Conservation (phyloP, 2,113 vertebrate genomes). For the Ochotona princeps region DNA sequence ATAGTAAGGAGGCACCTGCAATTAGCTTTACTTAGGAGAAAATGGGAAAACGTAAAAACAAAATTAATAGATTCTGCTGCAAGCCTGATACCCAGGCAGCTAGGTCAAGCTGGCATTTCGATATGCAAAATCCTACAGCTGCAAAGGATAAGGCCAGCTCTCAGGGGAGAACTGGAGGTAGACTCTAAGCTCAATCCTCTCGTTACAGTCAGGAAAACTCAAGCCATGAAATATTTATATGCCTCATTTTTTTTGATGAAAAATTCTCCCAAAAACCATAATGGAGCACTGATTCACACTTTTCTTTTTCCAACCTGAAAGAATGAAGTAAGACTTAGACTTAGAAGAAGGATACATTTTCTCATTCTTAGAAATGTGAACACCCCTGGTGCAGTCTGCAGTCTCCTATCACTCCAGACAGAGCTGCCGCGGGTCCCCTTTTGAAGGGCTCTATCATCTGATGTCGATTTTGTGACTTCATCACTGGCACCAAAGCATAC, state of each 20-base stretch:
- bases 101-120: conserved; percentile 59
- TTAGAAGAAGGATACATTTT: conserved; percentile 3
- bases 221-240: conserved; percentile 62
- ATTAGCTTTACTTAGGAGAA: conserved; percentile 8
- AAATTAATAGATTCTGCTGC: conserved; percentile 45
- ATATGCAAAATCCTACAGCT: conserved; percentile 64
- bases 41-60: conserved; percentile 1
- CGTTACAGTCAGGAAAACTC: conserved; percentile 51
- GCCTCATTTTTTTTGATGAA: conserved; percentile 36
- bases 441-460: background rate
- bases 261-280: background rate
- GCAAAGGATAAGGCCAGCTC: conserved; percentile 65
- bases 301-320: background rate
- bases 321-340: conserved; percentile 33
- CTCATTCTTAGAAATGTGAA: background rate
- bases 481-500: background rate
- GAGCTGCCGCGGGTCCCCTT: fast-evolving
- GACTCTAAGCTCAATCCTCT: conserved; percentile 53
- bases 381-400: too few species aligned
- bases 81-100: conserved; percentile 52
- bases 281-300: conserved; percentile 15
- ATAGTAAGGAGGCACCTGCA: background rate
- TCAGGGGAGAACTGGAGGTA: conserved; percentile 11
- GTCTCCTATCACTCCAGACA: background rate
- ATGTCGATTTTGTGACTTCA: background rate